Evolutionary conservation across 2,113 vertebrate species (phyloP).

Genomic region (Xenotilapia leptura): DNA sequence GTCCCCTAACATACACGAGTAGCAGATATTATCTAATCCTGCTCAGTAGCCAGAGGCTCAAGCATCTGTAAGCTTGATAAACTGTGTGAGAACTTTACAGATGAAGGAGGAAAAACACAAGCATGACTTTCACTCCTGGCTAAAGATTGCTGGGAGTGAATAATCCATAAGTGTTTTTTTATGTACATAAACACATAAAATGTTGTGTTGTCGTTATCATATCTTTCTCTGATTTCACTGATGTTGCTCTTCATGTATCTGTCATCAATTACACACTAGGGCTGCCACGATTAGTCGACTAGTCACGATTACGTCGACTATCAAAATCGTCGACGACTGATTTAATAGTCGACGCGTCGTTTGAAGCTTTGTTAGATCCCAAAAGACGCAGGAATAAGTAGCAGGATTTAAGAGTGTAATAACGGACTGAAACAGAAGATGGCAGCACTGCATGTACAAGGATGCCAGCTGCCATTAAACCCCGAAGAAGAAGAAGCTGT

Average conservation of each 20-base stretch:
- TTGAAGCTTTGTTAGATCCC: too few relatives aligned
- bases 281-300: too few relatives aligned
- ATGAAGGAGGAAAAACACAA: neutral
- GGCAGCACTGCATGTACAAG: too few relatives aligned
- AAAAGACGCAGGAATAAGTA: too few relatives aligned
- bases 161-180: neutral
- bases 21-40: fast-evolving
- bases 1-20: fast-evolving
- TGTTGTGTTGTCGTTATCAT: neutral
- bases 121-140: neutral
- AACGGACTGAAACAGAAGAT: too few relatives aligned
- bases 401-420: too few relatives aligned
- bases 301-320: too few relatives aligned
- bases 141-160: neutral
- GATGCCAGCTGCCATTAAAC: too few relatives aligned
- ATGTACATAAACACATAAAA: neutral
- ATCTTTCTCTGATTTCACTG: neutral
- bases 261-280: neutral
- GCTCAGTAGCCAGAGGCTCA: neutral
- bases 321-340: too few relatives aligned
- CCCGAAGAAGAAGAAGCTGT: too few relatives aligned
- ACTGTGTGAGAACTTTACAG: neutral
- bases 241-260: neutral
- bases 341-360: too few relatives aligned
- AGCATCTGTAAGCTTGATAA: neutral